Percentiles rank a stretch among this genome's conserved stretches.
phyloP scores from a whole-genome alignment of 2,888 invertebrate genomes.

The Malachius bipustulatus region DNA sequence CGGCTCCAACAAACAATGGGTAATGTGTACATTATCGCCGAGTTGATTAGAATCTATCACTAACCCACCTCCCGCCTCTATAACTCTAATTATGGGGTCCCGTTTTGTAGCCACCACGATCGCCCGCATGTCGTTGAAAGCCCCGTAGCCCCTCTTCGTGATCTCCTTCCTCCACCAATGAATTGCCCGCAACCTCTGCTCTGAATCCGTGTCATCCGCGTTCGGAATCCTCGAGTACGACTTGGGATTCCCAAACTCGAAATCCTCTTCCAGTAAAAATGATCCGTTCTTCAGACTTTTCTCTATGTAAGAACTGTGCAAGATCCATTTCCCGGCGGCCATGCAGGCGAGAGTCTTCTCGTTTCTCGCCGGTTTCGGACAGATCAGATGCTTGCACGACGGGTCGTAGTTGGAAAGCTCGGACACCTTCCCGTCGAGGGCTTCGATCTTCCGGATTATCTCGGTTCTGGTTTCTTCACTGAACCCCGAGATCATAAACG shows the following conservation, averaged over 20 bases:
- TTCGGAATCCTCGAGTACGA: constrained; percentile 42
- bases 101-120: constrained; percentile 50
- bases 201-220: constrained; percentile 32
- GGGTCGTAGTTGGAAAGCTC: constrained; percentile 36
- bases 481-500: constrained; percentile 33
- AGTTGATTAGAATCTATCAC: constrained; percentile 50
- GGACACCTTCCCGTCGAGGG: constrained; percentile 50
- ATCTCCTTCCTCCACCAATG: constrained; percentile 58
- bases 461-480: too few species aligned
- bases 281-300: constrained; percentile 47
- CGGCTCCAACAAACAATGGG: constrained; percentile 61
- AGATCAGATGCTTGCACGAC: constrained; percentile 65
- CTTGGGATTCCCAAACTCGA: constrained; percentile 73
- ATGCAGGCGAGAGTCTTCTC: constrained; percentile 81
- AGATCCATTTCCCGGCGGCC: constrained; percentile 80
- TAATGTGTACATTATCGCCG: constrained; percentile 42
- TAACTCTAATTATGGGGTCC: constrained; percentile 53
- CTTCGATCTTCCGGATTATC: constrained; percentile 24
- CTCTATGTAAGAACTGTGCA: constrained; percentile 67
- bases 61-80: constrained; percentile 65
- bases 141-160: constrained; percentile 32
- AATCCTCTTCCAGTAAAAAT: constrained; percentile 69
- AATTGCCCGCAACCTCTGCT: constrained; percentile 43
- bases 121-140: constrained; percentile 38
- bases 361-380: constrained; percentile 61